phyloP scores from a whole-genome alignment of 2,888 invertebrate genomes.

The Eupithecia exiguata region DNA sequence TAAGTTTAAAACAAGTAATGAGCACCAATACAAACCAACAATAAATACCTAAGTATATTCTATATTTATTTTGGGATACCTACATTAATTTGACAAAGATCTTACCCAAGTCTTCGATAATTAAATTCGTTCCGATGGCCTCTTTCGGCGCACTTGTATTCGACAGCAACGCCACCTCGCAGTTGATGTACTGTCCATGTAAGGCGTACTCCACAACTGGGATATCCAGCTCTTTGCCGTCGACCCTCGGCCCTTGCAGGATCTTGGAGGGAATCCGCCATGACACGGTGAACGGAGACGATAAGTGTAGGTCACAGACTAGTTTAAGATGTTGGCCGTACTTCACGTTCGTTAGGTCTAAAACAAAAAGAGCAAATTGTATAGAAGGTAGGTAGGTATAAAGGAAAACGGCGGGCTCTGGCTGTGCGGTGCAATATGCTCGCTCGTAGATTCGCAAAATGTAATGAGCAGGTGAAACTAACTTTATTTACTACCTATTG shows the following conservation, averaged over 20 bases:
- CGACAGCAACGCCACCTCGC: background rate
- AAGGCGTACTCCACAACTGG: background rate
- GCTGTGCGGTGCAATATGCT: no score
- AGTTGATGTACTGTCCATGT: background rate
- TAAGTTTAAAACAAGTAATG: no score
- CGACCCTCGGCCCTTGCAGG: background rate
- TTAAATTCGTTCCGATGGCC: background rate
- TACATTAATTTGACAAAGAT: background rate
- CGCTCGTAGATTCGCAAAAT: no score
- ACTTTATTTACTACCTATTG: no score
- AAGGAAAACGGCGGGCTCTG: no score
- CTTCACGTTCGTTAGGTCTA: background rate
- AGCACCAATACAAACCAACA: no score
- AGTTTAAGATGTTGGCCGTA: conserved; percentile 3
- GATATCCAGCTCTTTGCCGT: background rate
- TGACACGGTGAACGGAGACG: background rate
- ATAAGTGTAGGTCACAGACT: background rate
- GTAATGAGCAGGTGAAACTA: no score
- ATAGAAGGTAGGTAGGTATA: background rate
- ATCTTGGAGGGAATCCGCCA: background rate
- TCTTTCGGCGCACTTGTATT: background rate
- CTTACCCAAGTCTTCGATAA: background rate
- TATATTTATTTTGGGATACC: no score
- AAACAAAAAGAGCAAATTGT: background rate
- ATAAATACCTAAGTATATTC: no score